Percentiles rank a stretch among this genome's conserved stretches.
Conservation (phyloP, 2,797 vertebrate genomes). For the Micromesistius poutassou region DNA sequence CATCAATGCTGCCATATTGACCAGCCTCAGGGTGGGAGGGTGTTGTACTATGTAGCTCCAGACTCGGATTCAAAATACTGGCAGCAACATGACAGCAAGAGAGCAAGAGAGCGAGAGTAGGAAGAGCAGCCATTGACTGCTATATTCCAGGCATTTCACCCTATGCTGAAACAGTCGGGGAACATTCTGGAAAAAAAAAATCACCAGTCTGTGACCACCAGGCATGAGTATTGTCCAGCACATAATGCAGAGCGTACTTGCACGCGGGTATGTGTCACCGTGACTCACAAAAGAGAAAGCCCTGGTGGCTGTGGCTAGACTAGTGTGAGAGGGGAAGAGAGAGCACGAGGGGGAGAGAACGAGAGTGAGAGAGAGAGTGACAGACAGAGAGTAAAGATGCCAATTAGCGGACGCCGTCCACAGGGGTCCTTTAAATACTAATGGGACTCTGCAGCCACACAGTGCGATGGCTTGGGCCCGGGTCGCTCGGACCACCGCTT, state of each 20-base stretch:
- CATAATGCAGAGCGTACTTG: constrained; percentile 36
- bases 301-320: constrained; percentile 20
- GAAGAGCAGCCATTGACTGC: too few species aligned
- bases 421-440: constrained; percentile 10
- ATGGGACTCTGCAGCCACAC: constrained; percentile 7
- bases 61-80: constrained; percentile 1
- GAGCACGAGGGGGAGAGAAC: neutral
- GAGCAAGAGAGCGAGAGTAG: neutral
- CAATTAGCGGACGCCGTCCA: constrained; percentile 6
- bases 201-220: constrained; percentile 18
- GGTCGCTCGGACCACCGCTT: neutral
- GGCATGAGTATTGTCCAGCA: constrained; percentile 48
- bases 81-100: neutral
- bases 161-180: too few species aligned
- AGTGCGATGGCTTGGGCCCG: constrained; percentile 23
- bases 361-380: constrained; percentile 8
- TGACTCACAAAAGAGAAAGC: constrained; percentile 37
- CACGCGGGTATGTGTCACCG: constrained; percentile 23
- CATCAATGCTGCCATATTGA: neutral
- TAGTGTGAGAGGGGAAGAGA: neutral
- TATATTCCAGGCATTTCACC: too few species aligned
- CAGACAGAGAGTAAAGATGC: constrained; percentile 2
- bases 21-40: neutral
- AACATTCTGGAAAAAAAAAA: too few species aligned
- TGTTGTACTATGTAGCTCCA: neutral